A percentile compares a stretch with the other conserved stretches of the same genome.
phyloP scores from a whole-genome alignment of 2,888 invertebrate genomes.

The Argyresthia goedartella region DNA sequence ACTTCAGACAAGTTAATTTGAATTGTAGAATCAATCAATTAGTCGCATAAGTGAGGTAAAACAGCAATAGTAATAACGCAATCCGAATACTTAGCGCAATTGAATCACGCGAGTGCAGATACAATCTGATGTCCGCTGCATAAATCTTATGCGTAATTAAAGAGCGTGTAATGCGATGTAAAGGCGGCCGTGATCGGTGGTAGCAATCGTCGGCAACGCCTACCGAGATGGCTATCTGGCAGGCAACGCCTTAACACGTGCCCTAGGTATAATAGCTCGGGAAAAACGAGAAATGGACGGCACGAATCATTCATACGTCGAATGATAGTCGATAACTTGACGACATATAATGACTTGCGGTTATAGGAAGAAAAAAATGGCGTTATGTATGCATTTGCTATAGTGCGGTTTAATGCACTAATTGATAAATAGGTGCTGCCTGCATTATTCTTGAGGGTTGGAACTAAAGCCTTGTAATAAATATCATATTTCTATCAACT shows the following conservation, averaged over 20 bases:
- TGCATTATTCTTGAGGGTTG: no score
- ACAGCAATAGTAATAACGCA: not conserved
- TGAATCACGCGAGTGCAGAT: not conserved
- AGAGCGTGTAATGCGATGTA: constrained; percentile 35
- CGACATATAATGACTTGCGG: no score
- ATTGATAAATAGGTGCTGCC: no score
- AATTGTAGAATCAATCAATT: not conserved
- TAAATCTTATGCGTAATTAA: constrained; percentile 48
- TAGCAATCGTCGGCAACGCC: constrained; percentile 36
- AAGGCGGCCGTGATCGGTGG: constrained; percentile 41
- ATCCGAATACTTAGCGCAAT: not conserved
- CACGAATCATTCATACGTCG: not conserved
- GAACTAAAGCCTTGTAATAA: no score
- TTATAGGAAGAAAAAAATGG: no score
- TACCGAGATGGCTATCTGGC: constrained; percentile 43
- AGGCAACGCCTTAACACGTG: constrained; percentile 28
- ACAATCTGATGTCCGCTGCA: constrained; percentile 25
- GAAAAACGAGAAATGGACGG: not conserved
- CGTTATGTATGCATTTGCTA: no score
- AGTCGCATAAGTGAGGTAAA: no score
- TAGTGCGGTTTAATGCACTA: no score
- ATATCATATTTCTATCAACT: no score
- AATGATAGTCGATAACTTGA: no score
- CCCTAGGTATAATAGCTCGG: constrained; percentile 3
- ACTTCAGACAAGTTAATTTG: not conserved